Conservation (phyloP, 1,140 invertebrate genomes). For the Diorhabda elongata region DNA sequence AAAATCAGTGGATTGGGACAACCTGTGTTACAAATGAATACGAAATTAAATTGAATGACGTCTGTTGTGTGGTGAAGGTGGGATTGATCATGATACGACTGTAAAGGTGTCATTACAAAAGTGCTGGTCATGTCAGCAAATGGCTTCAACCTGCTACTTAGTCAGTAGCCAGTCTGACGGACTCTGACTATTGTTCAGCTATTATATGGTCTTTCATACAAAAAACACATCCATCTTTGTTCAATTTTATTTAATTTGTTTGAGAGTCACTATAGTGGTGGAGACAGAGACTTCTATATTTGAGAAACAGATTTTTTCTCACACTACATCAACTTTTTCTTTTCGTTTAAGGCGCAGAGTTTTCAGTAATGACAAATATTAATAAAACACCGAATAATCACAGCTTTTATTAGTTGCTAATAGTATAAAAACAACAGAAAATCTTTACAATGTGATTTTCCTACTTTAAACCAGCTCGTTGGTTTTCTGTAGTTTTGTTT, state of each 20-base stretch:
- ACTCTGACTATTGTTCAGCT: slow-evolving; percentile 37
- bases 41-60: slow-evolving; percentile 45
- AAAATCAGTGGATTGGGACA: too few species aligned
- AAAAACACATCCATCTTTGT: slow-evolving; percentile 13
- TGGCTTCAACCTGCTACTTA: slow-evolving; percentile 47
- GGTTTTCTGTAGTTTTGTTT: too few species aligned
- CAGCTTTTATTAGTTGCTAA: too few species aligned
- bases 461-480: too few species aligned
- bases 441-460: too few species aligned
- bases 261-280: neutral
- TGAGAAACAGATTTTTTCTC: too few species aligned
- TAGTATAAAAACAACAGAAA: too few species aligned
- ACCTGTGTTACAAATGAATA: slow-evolving; percentile 29
- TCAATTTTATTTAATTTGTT: slow-evolving; percentile 11
- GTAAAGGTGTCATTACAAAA: slow-evolving; percentile 46
- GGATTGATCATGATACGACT: slow-evolving; percentile 40
- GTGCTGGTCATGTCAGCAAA: slow-evolving; percentile 46
- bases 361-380: too few species aligned
- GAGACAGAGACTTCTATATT: neutral
- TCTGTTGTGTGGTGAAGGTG: slow-evolving; percentile 34
- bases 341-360: too few species aligned
- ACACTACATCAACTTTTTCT: too few species aligned
- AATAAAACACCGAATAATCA: too few species aligned
- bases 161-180: slow-evolving; percentile 45
- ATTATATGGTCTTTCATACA: slow-evolving; percentile 19